A percentile compares a stretch with the other conserved stretches of the same genome.
These are phyloP conservation scores for Actinernus sp. DNA, from an alignment of 92 coral and sea anemone genomes.

Conservation along the genomic window DNA sequence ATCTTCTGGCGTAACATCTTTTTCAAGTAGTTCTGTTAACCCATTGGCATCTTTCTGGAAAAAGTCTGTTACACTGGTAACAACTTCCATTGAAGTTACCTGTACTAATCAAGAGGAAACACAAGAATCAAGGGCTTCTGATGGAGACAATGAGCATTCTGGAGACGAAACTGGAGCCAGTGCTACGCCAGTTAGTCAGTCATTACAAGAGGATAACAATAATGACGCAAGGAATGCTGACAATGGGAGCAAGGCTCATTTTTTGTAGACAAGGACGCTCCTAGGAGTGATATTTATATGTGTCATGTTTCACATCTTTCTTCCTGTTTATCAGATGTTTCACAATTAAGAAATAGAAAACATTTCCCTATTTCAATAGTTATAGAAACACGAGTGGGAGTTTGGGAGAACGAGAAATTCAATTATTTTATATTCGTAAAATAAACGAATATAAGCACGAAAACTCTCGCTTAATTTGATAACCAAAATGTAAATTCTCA, in stretches of 20 bases:
- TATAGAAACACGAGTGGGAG: too few species aligned
- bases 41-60: conserved; percentile 11
- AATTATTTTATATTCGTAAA: too few species aligned
- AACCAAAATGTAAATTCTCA: too few species aligned
- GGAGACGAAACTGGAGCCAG: neutral
- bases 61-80: neutral
- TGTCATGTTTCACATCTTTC: conserved; percentile 13
- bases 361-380: too few species aligned
- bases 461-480: too few species aligned
- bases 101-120: neutral
- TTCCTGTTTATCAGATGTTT: conserved; percentile 29
- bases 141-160: neutral
- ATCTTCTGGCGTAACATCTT: neutral
- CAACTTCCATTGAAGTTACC: neutral
- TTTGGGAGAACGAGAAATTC: too few species aligned
- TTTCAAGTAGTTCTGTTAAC: neutral
- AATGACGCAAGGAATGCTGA: neutral
- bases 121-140: neutral
- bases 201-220: neutral
- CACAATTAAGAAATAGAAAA: too few species aligned
- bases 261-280: conserved; percentile 33
- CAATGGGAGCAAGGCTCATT: conserved; percentile 2
- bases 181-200: neutral
- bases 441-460: too few species aligned
- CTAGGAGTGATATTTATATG: conserved; percentile 17